A percentile compares a stretch with the other conserved stretches of the same genome.
These are phyloP conservation scores for Lagopus muta DNA, from an alignment of 2,113 vertebrate species.

Conservation along the genomic window DNA sequence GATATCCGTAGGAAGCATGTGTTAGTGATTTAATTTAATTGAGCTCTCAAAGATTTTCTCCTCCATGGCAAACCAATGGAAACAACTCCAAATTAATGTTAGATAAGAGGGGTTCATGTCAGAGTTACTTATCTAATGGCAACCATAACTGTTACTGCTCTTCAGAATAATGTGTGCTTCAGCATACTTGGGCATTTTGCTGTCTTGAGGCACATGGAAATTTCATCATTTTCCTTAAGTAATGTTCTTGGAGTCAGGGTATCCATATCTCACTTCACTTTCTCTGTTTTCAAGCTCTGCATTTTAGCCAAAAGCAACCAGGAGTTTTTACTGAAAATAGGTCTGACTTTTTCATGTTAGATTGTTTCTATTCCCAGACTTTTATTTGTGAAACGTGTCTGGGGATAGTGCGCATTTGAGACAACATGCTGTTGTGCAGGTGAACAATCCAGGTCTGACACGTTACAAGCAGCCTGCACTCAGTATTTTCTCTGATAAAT, in stretches of 20 bases:
- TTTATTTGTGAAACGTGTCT: neutral
- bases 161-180: neutral
- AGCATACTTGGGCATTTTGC: neutral
- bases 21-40: neutral
- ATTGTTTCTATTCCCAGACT: neutral
- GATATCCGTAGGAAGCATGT: neutral
- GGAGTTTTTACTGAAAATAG: neutral
- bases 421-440: neutral
- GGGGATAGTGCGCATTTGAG: neutral
- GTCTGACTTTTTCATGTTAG: neutral
- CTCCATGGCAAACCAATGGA: neutral
- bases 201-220: neutral
- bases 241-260: neutral
- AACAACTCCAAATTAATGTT: neutral
- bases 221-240: neutral
- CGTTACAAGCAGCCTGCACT: neutral
- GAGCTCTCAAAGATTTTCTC: neutral
- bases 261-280: neutral
- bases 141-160: neutral
- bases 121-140: neutral
- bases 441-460: neutral
- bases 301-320: neutral
- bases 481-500: neutral
- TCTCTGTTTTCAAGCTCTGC: neutral
- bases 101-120: neutral